Evolutionary conservation across 2,888 invertebrate species (phyloP), one percentile per base, ranked within the genome.

Genomic region (Oxyteleia sp.): DNA sequence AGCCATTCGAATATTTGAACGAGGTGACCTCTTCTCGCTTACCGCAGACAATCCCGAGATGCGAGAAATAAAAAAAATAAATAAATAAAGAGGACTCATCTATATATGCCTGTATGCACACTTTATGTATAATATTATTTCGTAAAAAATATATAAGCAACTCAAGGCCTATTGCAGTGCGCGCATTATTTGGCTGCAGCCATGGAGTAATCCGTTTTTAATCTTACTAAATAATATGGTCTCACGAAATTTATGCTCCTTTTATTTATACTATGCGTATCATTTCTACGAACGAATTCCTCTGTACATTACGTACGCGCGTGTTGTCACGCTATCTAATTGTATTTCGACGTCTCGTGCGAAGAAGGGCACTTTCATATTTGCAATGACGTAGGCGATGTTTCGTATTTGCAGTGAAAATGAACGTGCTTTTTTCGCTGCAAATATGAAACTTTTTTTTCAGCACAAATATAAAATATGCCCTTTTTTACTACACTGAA

Each of bases 111-210:
- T 59, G 66, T 72, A 72, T 66, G 64, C 80, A 72, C 66, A 51
- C 53, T 43, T 51, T 49, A 38, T 53, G 53, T 66, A n/a, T n/a
- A n/a, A 47, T 51, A 87, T 88, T 89, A 91, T 89, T 89, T 87
- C 85, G 88, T 90, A 91, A 91, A 91, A 91, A 91, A n/a, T n/a
- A n/a, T 89, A 91, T 87, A 89, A 91, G 88, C 88, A 90, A 91
- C 87, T 89, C 87, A 91, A 89, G 89, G 86, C 86, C 89, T 91
- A 90, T 90, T 90, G 89, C 89, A 89, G 87, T 90, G 87, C 85
- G 87, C 85, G 85, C 82, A 86, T 86, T 84, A 87, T 87, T 87
- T 85, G 86, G 76, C 82, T 82, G 76, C 80, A 85, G 82, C 74
- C 76, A 82, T 82, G 83, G 69, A 84, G 49, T 81, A 71, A 81